phyloP scores from a whole-genome alignment of 37 sponge, comb jelly and placozoan species.

The Theonella swinhoei region DNA sequence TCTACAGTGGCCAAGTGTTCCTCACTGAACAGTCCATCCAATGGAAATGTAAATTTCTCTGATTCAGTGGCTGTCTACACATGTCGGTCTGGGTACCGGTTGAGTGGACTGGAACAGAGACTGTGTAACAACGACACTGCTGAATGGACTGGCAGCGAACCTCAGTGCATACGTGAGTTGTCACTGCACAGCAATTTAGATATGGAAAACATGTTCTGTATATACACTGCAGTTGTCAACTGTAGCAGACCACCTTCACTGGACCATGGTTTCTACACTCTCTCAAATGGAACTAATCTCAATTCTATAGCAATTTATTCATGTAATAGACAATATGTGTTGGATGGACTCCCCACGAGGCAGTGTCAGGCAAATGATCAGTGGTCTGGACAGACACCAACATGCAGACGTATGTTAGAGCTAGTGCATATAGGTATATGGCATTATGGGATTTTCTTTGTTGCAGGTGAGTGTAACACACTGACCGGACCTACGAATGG shows the following conservation, averaged over 20 bases:
- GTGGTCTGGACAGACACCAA: conserved; percentile 17
- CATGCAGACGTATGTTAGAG: not conserved
- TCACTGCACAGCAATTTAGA: not conserved
- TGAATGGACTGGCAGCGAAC: not conserved
- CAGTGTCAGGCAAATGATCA: not conserved
- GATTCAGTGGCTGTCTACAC: not conserved
- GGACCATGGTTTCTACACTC: not conserved
- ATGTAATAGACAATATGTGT: not conserved
- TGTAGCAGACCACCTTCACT: not conserved
- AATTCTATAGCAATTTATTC: not conserved
- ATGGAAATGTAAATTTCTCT: not conserved
- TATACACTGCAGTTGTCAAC: conserved; percentile 8
- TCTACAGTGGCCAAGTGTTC: not conserved
- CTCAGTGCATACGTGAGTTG: not conserved
- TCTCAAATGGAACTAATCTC: not conserved
- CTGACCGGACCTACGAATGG: not conserved
- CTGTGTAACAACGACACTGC: not conserved
- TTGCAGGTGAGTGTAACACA: not conserved
- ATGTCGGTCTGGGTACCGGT: not conserved
- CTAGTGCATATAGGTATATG: too few species aligned
- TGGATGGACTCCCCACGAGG: not conserved
- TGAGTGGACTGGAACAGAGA: conserved; percentile 1
- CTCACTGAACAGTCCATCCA: not conserved
- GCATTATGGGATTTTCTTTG: not conserved
- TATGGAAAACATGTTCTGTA: not conserved